Evolutionary conservation across 2,113 vertebrate species (phyloP).

Genomic region (Egretta garzetta): DNA sequence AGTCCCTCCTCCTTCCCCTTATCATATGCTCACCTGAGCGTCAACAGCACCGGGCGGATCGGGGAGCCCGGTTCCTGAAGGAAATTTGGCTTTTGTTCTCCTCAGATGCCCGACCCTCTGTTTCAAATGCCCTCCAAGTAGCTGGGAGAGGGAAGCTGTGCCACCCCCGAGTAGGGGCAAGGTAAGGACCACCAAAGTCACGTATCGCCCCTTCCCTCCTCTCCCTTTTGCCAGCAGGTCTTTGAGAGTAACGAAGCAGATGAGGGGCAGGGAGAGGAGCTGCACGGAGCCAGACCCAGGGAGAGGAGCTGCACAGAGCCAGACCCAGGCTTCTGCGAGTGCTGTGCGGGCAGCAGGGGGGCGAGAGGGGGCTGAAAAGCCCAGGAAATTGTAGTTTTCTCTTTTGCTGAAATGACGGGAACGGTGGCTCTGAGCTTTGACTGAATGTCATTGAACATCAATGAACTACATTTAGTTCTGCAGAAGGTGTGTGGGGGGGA

Average conservation of each 20-base stretch:
- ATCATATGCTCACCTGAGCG: neutral
- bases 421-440: neutral
- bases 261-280: constrained; percentile 18
- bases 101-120: constrained; percentile 14
- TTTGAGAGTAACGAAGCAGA: constrained; percentile 28
- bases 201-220: neutral
- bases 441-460: too few relatives aligned
- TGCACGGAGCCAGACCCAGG: constrained; percentile 18
- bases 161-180: neutral
- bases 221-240: neutral
- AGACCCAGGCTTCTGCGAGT: constrained; percentile 22
- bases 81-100: constrained; percentile 11
- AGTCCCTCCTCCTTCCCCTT: neutral
- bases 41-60: constrained; percentile 15
- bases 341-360: neutral
- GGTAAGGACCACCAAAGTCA: constrained; percentile 26
- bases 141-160: constrained; percentile 31
- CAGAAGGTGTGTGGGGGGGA: neutral
- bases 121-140: constrained; percentile 4
- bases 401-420: neutral
- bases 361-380: neutral
- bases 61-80: neutral
- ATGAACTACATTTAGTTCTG: too few relatives aligned
- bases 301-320: constrained; percentile 19
- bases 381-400: neutral